Evolutionary conservation across 64 coral and sea anemone genomes (phyloP).

Genomic region (Catalaphyllia jardinei): DNA sequence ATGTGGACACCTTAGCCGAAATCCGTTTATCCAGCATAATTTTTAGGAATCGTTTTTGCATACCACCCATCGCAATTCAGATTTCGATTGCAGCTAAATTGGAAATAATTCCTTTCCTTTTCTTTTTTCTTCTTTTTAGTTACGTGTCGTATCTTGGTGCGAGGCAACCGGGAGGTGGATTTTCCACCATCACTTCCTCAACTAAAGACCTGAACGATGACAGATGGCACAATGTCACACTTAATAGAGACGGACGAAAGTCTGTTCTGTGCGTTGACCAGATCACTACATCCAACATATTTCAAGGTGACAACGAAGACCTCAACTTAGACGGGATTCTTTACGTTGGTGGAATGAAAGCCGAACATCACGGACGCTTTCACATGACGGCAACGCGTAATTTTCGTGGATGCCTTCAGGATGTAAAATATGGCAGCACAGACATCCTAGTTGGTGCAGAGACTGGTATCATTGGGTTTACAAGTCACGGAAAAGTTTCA

Average conservation of each 20-base stretch:
- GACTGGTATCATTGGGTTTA: neutral
- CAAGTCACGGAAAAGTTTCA: slow-evolving; percentile 21
- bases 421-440: slow-evolving; percentile 15
- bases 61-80: too few species aligned
- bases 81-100: too few species aligned
- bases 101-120: too few species aligned
- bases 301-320: slow-evolving; percentile 17
- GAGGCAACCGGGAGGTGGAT: neutral
- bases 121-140: neutral
- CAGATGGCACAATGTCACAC: slow-evolving; percentile 49
- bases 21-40: too few species aligned
- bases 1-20: too few species aligned
- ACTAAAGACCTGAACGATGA: slow-evolving; percentile 54
- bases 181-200: neutral
- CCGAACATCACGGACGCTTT: neutral
- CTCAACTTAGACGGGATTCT: slow-evolving; percentile 27
- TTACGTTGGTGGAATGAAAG: slow-evolving; percentile 47
- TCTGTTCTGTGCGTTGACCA: slow-evolving; percentile 18
- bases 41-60: too few species aligned
- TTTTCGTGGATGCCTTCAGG: slow-evolving; percentile 40
- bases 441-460: neutral
- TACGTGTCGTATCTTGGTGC: slow-evolving; percentile 32
- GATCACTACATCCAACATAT: neutral
- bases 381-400: neutral
- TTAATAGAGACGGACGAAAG: slow-evolving; percentile 6